Base-by-base conservation (phyloP, 1,140 invertebrate genomes). In the Palaemon carinicauda region DNA sequence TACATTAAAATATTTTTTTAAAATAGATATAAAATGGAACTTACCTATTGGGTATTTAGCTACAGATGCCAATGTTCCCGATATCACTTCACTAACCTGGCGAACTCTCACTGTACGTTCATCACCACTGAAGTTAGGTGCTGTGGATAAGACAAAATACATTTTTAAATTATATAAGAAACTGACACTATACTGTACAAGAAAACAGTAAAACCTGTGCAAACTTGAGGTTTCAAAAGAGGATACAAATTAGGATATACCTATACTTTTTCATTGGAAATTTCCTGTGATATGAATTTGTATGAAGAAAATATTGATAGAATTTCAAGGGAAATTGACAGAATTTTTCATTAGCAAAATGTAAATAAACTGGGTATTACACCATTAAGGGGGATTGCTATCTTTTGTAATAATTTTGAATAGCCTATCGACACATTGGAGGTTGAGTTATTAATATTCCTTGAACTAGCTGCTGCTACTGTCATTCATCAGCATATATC, bases 21-120 rank as follows among this genome's bases (percentile, higher is more conserved):
- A 5, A 41, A 41, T 41, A 41, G 17, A 41, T 50, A 53, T n/a
- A n/a, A n/a, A n/a, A n/a, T 12, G 56, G 15, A 29, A 54, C 82
- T 84, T 60, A 84, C 82, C 53, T 60, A 84, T 52, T 27, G 84
- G 84, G 51, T 86, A 86, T 69, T 79, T 86, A 51, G 77, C 77
- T 19, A 79, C 84, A 31, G 84, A 73, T 17, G 77, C 84, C 77
- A 86, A 52, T 14, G 84, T 86, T 51, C 84, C 84, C 3, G 84
- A 86, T 3, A 86, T 86, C 9, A 86, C 84, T 73, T 86, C 84
- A 71, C 77, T 86, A 54, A 86, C 84, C 41, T 86, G 84, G n/a
- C 84, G 56, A 29, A 51, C 84, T 4, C 77, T 33, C 10, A 86
- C 84, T 3, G 77, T 80, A 24, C 52, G 56, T 21, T 79, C 84